phyloP scores from a whole-genome alignment of 2,797 vertebrate species.

The Sardinella longiceps region DNA sequence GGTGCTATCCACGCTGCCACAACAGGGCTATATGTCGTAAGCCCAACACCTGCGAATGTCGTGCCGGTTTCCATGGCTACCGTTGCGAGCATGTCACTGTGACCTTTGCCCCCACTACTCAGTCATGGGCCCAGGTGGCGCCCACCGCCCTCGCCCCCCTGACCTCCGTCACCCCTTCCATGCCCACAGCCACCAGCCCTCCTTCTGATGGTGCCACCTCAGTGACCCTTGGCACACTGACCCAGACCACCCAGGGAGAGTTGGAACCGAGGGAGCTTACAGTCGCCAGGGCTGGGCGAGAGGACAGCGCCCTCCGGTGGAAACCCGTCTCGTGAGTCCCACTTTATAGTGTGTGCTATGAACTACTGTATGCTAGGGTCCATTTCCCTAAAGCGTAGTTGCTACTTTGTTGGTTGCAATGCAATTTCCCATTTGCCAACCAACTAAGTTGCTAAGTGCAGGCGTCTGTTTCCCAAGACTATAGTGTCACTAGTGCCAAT shows the following conservation, averaged over 20 bases:
- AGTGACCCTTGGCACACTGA: background rate
- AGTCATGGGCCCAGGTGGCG: slow-evolving; percentile 2
- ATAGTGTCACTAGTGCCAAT: too few species aligned
- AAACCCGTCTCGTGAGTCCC: slow-evolving; percentile 35
- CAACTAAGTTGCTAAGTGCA: too few species aligned
- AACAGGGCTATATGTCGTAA: slow-evolving; percentile 51
- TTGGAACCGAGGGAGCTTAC: background rate
- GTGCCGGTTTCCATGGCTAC: slow-evolving; percentile 47
- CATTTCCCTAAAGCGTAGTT: too few species aligned
- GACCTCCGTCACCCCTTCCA: background rate
- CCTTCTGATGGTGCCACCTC: background rate
- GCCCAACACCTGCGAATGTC: slow-evolving; percentile 53
- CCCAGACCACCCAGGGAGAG: background rate
- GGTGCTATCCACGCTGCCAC: slow-evolving; percentile 55
- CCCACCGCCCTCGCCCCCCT: slow-evolving; percentile 13
- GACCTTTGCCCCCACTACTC: background rate
- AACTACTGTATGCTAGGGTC: too few species aligned
- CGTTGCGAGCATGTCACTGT: slow-evolving; percentile 50
- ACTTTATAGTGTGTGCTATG: too few species aligned
- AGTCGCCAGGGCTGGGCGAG: slow-evolving; percentile 22
- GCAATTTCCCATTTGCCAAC: too few species aligned
- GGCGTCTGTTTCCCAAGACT: too few species aligned
- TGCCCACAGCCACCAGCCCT: background rate
- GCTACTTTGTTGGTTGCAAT: too few species aligned
- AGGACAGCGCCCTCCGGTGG: slow-evolving; percentile 49